Conservation (phyloP, 1,140 invertebrate genomes). For the Hestina assimilis region DNA sequence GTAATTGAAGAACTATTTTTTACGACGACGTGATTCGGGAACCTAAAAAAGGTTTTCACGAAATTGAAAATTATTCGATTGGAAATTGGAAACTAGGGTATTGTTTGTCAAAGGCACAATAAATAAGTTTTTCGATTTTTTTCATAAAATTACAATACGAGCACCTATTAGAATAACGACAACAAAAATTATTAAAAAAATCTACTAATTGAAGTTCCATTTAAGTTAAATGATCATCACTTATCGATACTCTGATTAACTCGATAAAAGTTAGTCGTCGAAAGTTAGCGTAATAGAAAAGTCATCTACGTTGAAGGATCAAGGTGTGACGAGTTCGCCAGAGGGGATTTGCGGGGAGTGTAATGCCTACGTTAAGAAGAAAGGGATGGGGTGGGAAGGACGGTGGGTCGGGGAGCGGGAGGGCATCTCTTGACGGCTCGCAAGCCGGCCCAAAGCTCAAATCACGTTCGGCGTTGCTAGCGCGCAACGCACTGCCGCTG, state of each 20-base stretch:
- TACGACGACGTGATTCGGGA: too few relatives aligned
- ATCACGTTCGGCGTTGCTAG: slow-evolving; percentile 62
- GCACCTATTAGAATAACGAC: too few relatives aligned
- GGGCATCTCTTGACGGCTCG: slow-evolving; percentile 43
- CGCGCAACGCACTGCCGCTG: slow-evolving; percentile 42
- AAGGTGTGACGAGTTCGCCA: slow-evolving; percentile 23
- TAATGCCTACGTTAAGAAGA: slow-evolving; percentile 4
- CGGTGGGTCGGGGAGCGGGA: slow-evolving; percentile 35
- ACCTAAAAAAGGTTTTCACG: too few relatives aligned
- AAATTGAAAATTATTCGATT: too few relatives aligned
- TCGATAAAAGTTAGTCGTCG: not conserved
- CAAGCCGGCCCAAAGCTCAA: slow-evolving; percentile 44
- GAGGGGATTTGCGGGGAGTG: slow-evolving; percentile 7
- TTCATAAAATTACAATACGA: too few relatives aligned
- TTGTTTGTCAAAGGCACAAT: too few relatives aligned
- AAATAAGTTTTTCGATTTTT: too few relatives aligned
- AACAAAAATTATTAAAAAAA: too few relatives aligned
- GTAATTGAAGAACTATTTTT: too few relatives aligned
- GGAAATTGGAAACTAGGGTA: too few relatives aligned
- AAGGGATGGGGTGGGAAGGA: slow-evolving; percentile 19
- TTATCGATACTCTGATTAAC: not conserved
- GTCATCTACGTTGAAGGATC: slow-evolving; percentile 24
- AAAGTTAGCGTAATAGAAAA: slow-evolving; percentile 15
- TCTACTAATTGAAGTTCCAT: too few relatives aligned
- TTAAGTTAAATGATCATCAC: not conserved